These are phyloP conservation scores for Clunio marinus DNA, from an alignment of 2,888 invertebrate genomes.

Conservation along the genomic window DNA sequence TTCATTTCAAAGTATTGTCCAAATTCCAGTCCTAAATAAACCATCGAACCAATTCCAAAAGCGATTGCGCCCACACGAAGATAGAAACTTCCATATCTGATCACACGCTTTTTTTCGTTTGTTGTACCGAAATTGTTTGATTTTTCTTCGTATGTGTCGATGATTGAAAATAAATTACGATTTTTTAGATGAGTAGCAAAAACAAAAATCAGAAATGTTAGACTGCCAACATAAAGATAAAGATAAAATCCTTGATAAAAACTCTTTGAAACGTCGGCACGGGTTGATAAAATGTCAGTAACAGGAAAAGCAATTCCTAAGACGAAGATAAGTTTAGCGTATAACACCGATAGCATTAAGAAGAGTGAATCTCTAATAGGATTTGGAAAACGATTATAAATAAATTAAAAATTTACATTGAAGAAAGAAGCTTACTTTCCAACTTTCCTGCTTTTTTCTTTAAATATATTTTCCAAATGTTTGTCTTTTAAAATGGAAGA, in stretches of 20 bases:
- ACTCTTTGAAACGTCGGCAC: conserved; percentile 58
- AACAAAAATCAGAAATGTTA: conserved; percentile 65
- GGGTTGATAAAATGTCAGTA: conserved; percentile 69
- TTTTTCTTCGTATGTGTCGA: conserved; percentile 45
- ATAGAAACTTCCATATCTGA: conserved; percentile 73
- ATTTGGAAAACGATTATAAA: no score
- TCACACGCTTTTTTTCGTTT: conserved; percentile 40
- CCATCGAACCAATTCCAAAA: conserved; percentile 57
- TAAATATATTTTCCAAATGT: conserved; percentile 1
- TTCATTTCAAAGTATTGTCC: conserved; percentile 65
- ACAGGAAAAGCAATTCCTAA: conserved; percentile 74
- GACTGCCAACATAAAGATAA: conserved; percentile 67
- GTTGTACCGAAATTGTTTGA: conserved; percentile 36
- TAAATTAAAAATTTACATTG: not conserved
- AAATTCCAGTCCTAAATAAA: conserved; percentile 61
- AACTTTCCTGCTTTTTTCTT: not conserved
- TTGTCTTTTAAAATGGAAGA: conserved; percentile 1
- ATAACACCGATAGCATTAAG: conserved; percentile 66
- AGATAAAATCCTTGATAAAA: conserved; percentile 65
- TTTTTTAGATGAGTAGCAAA: conserved; percentile 59
- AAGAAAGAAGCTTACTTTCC: conserved; percentile 19
- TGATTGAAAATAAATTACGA: conserved; percentile 55
- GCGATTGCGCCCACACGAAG: conserved; percentile 70
- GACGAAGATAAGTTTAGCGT: conserved; percentile 73
- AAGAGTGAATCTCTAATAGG: conserved; percentile 60